Conservation (phyloP, 1,140 invertebrate genomes). For the Nephila pilipes region DNA sequence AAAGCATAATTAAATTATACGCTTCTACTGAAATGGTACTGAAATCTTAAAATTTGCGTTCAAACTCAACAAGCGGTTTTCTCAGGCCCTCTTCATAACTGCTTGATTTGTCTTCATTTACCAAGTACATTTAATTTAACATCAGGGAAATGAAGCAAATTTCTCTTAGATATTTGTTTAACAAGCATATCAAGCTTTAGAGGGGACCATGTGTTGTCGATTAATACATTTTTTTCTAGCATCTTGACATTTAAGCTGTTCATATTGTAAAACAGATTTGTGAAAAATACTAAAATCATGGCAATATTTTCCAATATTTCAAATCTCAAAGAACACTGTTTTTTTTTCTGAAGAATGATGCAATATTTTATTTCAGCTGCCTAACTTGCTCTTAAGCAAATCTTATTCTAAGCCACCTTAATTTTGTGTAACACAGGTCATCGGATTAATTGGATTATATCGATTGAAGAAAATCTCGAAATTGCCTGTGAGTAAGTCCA, state of each 20-base stretch:
- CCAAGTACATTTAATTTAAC: conserved; percentile 33
- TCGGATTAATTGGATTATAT: conserved; percentile 43
- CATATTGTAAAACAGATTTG: neutral
- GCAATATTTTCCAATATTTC: neutral
- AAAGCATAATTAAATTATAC: conserved; percentile 34
- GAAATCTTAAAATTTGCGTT: conserved; percentile 23
- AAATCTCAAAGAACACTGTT: no score
- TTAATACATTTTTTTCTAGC: conserved; percentile 36
- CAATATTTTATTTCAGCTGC: conserved; percentile 19
- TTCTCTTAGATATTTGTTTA: neutral
- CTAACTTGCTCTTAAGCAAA: neutral
- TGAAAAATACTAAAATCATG: conserved; percentile 23
- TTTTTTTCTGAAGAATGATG: conserved; percentile 27
- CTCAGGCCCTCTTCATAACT: conserved; percentile 29
- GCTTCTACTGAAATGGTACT: conserved; percentile 34
- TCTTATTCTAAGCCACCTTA: conserved; percentile 35
- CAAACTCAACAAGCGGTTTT: conserved; percentile 10
- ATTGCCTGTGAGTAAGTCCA: no score
- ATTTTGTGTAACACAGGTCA: conserved; percentile 24
- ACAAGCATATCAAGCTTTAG: conserved; percentile 36
- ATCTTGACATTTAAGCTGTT: no score
- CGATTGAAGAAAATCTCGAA: no score
- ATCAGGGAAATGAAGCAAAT: conserved; percentile 12
- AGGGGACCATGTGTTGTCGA: neutral
- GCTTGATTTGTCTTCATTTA: conserved; percentile 5